A percentile compares a stretch with the other conserved stretches of the same genome.
Evolutionary conservation across 2,888 invertebrate genomes (phyloP).

Genomic region (Exocentrus adspersus): DNA sequence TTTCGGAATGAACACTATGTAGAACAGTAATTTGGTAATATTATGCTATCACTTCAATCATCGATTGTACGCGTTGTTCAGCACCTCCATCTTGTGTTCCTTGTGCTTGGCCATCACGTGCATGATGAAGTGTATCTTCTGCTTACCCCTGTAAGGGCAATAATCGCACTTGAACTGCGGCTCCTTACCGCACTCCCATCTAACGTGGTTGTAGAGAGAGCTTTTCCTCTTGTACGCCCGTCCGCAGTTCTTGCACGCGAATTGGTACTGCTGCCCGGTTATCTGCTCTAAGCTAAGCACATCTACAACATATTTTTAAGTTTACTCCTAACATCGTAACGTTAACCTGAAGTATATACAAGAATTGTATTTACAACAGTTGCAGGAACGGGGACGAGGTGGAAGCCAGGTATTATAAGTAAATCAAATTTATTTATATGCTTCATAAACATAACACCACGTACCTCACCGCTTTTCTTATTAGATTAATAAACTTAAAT

Average conservation of each 20-base stretch:
- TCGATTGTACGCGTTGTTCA: conserved; percentile 48
- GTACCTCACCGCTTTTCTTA: too few species aligned
- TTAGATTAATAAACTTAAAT: too few species aligned
- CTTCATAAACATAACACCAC: too few species aligned
- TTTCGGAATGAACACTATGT: too few species aligned
- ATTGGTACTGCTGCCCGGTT: conserved; percentile 39
- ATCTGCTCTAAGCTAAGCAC: conserved; percentile 35
- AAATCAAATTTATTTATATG: too few species aligned
- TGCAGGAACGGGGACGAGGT: too few species aligned
- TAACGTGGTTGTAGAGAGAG: conserved; percentile 51
- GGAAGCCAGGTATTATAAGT: too few species aligned
- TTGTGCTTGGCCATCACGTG: conserved; percentile 60
- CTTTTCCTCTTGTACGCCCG: conserved; percentile 51
- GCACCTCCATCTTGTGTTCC: conserved; percentile 57
- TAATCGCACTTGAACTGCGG: conserved; percentile 51
- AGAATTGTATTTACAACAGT: conserved; percentile 16
- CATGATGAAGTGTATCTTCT: conserved; percentile 60
- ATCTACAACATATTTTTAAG: conserved; percentile 23
- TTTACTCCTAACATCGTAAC: background rate
- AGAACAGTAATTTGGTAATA: too few species aligned
- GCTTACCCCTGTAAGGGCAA: conserved; percentile 58
- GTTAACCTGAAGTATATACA: background rate
- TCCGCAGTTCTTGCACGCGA: conserved; percentile 50
- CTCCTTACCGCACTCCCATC: conserved; percentile 52
- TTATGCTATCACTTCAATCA: conserved; percentile 10